Evolutionary conservation across 2,797 vertebrate genomes (phyloP).

Genomic region (Scomberomorus guttatus): DNA sequence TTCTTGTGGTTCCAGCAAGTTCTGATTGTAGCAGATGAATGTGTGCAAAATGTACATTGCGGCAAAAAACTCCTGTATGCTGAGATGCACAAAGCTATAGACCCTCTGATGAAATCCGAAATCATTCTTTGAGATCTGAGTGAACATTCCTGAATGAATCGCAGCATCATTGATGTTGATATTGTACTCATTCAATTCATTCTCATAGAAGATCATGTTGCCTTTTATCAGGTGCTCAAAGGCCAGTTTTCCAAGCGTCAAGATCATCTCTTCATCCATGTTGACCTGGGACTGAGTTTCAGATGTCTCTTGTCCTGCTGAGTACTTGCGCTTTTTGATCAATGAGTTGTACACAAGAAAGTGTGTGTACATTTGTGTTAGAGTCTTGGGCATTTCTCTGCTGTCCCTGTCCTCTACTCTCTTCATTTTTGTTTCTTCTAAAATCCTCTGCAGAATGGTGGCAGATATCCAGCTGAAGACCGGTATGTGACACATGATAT

Average conservation of each 20-base stretch:
- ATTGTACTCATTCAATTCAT: constrained; percentile 13
- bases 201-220: constrained; percentile 58
- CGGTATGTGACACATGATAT: constrained; percentile 56
- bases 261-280: constrained; percentile 24
- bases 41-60: constrained; percentile 36
- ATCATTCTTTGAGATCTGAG: constrained; percentile 30
- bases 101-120: constrained; percentile 17
- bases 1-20: constrained; percentile 24
- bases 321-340: constrained; percentile 34
- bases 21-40: constrained; percentile 32
- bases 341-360: constrained; percentile 36
- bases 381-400: constrained; percentile 45
- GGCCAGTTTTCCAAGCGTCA: constrained; percentile 57
- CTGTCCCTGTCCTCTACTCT: neutral
- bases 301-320: neutral
- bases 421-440: constrained; percentile 4
- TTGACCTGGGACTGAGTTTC: neutral
- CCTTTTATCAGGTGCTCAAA: constrained; percentile 55
- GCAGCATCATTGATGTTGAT: constrained; percentile 24
- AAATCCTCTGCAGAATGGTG: constrained; percentile 44
- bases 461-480: constrained; percentile 63
- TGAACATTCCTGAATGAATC: constrained; percentile 52
- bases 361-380: constrained; percentile 54
- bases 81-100: constrained; percentile 58
- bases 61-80: constrained; percentile 61